A percentile compares a stretch with the other conserved stretches of the same genome.
These are phyloP conservation scores for Drosophila nebulosa DNA, from an alignment of 1,140 invertebrate species.

Conservation along the genomic window DNA sequence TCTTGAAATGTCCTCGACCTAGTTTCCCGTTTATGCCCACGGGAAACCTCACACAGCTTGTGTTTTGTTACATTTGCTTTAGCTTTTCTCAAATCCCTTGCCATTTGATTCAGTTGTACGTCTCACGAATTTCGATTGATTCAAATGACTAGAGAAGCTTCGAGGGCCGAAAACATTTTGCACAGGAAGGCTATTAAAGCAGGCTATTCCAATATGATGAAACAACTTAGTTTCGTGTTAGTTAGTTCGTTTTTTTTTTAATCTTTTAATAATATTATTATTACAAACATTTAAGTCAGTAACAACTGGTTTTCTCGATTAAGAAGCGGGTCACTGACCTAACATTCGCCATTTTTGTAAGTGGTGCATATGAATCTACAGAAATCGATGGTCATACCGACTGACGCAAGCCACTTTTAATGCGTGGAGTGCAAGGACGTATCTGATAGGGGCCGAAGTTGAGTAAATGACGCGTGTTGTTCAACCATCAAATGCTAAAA, in stretches of 20 bases:
- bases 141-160: no score
- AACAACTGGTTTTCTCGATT: constrained; percentile 5
- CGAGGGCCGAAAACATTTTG: no score
- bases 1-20: constrained; percentile 47
- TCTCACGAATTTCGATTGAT: not conserved
- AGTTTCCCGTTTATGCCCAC: constrained; percentile 34
- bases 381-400: not conserved
- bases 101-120: constrained; percentile 34
- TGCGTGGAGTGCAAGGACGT: constrained; percentile 18
- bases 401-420: constrained; percentile 19
- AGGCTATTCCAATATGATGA: no score
- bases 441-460: no score
- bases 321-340: not conserved
- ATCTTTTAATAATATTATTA: no score
- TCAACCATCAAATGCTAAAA: not conserved
- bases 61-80: constrained; percentile 25
- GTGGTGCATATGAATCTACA: no score
- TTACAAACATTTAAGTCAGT: no score
- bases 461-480: not conserved
- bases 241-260: no score
- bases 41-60: constrained; percentile 36
- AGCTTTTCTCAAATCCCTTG: constrained; percentile 9
- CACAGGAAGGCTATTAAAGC: no score
- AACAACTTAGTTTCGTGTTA: no score
- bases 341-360: not conserved